Evolutionary conservation across 1,140 invertebrate genomes (phyloP), one percentile per base, ranked within the genome.

Genomic region (Bombus pyrosoma): DNA sequence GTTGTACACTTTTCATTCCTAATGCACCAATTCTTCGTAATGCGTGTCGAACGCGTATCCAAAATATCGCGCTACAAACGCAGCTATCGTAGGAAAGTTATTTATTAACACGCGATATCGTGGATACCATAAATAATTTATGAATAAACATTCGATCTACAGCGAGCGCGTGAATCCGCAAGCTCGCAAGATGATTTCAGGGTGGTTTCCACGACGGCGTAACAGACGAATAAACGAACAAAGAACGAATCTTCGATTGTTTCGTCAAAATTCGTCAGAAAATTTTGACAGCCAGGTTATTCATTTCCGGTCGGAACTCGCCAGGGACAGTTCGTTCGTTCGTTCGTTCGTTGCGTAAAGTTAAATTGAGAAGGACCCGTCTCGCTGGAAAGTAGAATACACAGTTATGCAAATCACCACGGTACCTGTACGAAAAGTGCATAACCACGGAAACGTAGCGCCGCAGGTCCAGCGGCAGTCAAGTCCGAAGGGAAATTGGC

Each of bases 401-500:
- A 66, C 78, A 75, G 79, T 81, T 87, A 89, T 89, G 87, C 72
- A 89, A 89, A 89, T 89, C 73, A 39, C n/a, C 34, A 18, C 25
- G 71, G 80, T 82, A 75, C 47, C 32, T 78, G 59, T 77, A 81
- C 84, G 84, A 89, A 89, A 89, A 89, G 85, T 86, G 80, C 84
- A 89, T 66, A 88, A 80, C 80, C 87, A 59, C 84, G 18, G 85
- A 47, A 86, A 81, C 81, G 85, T 89, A 80, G 64, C 43, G 32
- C n/a, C 41, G 69, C 69, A 73, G 62, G 76, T 81, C 84, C 87
- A 69, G 74, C 77, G 41, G 69, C 22, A 47, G 41, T 9, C 71
- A 10, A 37, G 9, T 81, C 88, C 88, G 83, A 2, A 66, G 88
- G 88, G 88, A 89, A 89, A 89, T 89, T 83, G 88, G 82, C 85